Conservation (phyloP, 1,140 invertebrate species). For the Macrobrachium rosenbergii region DNA sequence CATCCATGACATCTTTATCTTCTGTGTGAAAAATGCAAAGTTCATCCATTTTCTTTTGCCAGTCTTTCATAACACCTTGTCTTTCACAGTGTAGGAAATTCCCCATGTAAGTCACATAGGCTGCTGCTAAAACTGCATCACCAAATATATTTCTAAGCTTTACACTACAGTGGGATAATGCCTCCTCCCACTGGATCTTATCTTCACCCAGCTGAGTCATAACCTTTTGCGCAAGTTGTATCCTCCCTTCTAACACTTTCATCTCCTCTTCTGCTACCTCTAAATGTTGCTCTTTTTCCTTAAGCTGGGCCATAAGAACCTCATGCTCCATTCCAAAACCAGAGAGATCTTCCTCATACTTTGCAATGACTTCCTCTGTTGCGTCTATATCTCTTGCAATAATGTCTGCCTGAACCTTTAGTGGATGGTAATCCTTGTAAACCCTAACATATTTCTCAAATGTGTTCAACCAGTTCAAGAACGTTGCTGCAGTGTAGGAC, state of each 20-base stretch:
- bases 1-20: slow-evolving; percentile 35
- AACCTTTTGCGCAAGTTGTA: slow-evolving; percentile 62
- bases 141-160: slow-evolving; percentile 44
- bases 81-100: slow-evolving; percentile 30
- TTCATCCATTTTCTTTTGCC: slow-evolving; percentile 53
- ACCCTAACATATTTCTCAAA: slow-evolving; percentile 63
- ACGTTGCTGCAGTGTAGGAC: slow-evolving; percentile 38
- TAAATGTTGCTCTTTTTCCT: slow-evolving; percentile 61
- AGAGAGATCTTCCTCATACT: slow-evolving; percentile 57
- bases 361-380: slow-evolving; percentile 52
- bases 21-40: slow-evolving; percentile 43
- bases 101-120: slow-evolving; percentile 58
- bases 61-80: slow-evolving; percentile 23
- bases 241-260: slow-evolving; percentile 60
- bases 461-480: slow-evolving; percentile 56
- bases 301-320: slow-evolving; percentile 57
- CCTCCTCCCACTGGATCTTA: slow-evolving; percentile 59
- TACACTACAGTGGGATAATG: slow-evolving; percentile 38
- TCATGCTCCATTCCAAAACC: slow-evolving; percentile 61
- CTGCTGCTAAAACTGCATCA: slow-evolving; percentile 55
- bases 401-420: slow-evolving; percentile 64
- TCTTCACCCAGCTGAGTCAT: slow-evolving; percentile 57
- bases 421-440: slow-evolving; percentile 63
- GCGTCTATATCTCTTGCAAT: slow-evolving; percentile 63
- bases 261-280: slow-evolving; percentile 63